Percentiles rank a stretch among this genome's conserved stretches.
These are phyloP conservation scores for Microcebus griseorufus DNA, from an alignment of 2,113 vertebrate genomes.

Conservation along the genomic window DNA sequence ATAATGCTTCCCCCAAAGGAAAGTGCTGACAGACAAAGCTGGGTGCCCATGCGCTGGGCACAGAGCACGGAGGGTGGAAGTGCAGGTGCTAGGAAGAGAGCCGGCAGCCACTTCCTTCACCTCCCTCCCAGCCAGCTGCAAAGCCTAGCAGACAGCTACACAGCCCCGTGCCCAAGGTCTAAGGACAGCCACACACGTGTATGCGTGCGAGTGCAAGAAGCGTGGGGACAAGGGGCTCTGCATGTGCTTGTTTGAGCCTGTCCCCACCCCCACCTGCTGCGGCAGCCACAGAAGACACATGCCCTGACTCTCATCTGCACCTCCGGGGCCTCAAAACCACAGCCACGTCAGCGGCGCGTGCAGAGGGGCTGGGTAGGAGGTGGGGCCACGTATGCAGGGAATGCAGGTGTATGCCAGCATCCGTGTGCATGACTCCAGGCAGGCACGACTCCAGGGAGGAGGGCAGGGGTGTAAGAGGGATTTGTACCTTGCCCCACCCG, in stretches of 20 bases:
- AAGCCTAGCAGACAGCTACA: neutral
- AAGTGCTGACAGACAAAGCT: neutral
- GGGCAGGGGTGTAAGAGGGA: neutral
- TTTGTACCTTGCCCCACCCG: too few relatives aligned
- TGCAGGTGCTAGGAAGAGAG: neutral
- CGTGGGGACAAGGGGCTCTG: neutral
- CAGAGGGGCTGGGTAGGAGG: neutral
- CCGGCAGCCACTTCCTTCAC: neutral
- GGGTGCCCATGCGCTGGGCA: neutral
- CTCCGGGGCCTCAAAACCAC: conserved; percentile 59
- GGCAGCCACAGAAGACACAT: conserved; percentile 33
- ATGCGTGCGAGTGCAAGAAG: rapidly evolving
- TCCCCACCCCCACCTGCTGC: neutral
- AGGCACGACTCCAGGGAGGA: neutral
- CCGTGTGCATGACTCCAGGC: neutral
- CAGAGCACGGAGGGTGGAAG: neutral
- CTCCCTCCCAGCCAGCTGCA: too few relatives aligned
- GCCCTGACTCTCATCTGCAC: conserved; percentile 48
- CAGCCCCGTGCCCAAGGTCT: neutral
- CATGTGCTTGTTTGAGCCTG: neutral
- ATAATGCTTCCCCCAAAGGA: neutral
- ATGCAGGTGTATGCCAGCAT: neutral
- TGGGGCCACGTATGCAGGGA: neutral
- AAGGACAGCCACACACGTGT: neutral
- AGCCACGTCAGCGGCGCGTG: conserved; percentile 34